Evolutionary conservation across 2,888 invertebrate species (phyloP), one percentile per base, ranked within the genome.

Genomic region (Lochmaea crataegi): DNA sequence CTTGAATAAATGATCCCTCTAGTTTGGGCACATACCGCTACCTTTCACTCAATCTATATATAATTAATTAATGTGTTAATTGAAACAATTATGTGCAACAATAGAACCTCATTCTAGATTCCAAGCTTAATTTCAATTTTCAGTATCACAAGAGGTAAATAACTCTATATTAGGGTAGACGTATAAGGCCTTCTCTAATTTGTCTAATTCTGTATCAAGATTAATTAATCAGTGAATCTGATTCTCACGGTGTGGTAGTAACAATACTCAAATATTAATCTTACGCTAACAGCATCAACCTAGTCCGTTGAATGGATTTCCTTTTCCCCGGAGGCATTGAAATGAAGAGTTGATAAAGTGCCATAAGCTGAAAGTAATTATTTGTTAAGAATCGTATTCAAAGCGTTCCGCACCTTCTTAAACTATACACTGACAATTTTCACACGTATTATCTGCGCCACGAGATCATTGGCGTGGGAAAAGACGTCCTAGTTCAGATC

Each of bases 341-440:
- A 68, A 64, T 68, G 45, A 41, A 42, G 65, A 38, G 68, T 51
- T 72, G 68, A 72, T 72, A 51, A 58, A 72, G 72, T 72, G 65
- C 38, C 45, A 68, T 68, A 68, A 64, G 72, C 68, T 58, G 41
- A 41, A 51, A 68, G 38, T 72, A 61, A 72, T 72, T 71, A 72
- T 67, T 72, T 48, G 45, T 64, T 56, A 56, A 41, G 48, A 63
- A 68, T 72, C 68, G 58, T 51, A 65, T 61, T 26, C 41, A 16
- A 14, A 56, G 22, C 16, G 45, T 18, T 63, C 11, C 61, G 32
- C 41, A 16, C 11, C 53, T 41, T 41, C 42, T 63, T 38, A 38
- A 60, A 67, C 56, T 41, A 18, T 18, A 22, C 14, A 16, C 16
- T 51, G 65, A 32, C 32, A 38, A 32, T n/a, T 51, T 51, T 14